Evolutionary conservation across 2,113 vertebrate genomes (phyloP).

Genomic region (Alces alces): DNA sequence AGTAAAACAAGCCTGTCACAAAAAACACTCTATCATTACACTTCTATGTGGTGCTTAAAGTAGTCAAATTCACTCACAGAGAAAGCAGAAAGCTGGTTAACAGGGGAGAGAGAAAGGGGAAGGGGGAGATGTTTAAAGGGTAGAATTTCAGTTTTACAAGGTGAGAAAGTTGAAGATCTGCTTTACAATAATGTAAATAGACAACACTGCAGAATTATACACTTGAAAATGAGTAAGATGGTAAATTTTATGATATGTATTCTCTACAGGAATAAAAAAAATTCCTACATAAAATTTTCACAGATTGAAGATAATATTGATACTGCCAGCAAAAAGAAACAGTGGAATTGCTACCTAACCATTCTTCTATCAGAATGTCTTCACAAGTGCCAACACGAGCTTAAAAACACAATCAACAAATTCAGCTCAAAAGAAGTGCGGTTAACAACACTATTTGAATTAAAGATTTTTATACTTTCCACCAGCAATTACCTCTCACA

Average conservation of each 20-base stretch:
- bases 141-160: neutral
- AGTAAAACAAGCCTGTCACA: neutral
- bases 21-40: neutral
- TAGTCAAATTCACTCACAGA: neutral
- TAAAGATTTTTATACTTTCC: neutral
- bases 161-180: neutral
- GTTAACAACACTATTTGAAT: neutral
- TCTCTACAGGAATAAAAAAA: neutral
- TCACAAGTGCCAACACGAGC: rapidly evolving
- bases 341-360: rapidly evolving
- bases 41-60: rapidly evolving
- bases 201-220: neutral
- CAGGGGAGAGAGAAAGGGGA: rapidly evolving
- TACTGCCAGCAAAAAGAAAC: neutral
- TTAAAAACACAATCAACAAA: too few species aligned
- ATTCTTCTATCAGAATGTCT: neutral
- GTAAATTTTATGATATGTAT: neutral
- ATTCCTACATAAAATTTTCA: neutral
- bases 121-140: too few species aligned
- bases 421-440: neutral
- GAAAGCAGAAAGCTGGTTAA: neutral
- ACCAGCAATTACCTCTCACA: rapidly evolving
- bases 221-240: neutral
- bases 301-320: neutral
- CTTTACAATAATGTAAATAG: neutral